These are phyloP conservation scores for Rhizomys pruinosus DNA, from an alignment of 2,113 vertebrate species.

Conservation along the genomic window DNA sequence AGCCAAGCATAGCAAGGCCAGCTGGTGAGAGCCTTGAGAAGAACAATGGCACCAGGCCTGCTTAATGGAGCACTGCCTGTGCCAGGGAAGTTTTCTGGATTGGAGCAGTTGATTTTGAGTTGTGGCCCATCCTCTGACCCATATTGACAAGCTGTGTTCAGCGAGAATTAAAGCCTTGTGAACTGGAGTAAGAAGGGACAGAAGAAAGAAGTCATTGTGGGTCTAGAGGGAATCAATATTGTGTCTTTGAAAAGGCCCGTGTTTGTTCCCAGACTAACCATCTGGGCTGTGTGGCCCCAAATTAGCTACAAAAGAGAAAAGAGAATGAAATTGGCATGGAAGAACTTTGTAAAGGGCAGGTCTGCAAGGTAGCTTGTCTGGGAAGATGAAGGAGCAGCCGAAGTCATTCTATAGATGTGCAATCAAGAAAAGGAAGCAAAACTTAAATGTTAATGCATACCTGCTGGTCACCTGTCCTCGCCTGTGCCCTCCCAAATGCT, in stretches of 20 bases:
- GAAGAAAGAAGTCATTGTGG: constrained; percentile 81
- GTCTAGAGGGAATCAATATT: constrained; percentile 82
- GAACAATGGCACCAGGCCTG: constrained; percentile 78
- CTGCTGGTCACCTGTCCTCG: not conserved
- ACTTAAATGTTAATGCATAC: not conserved
- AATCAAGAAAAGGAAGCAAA: not conserved
- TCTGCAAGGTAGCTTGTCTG: constrained; percentile 42
- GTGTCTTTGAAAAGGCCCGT: constrained; percentile 81
- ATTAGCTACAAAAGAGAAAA: constrained; percentile 76
- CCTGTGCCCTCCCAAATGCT: constrained; percentile 44
- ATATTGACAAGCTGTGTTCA: constrained; percentile 76
- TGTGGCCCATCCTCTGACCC: constrained; percentile 76
- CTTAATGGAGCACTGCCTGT: constrained; percentile 72
- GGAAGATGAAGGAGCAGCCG: constrained; percentile 28
- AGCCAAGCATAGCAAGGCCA: constrained; percentile 84
- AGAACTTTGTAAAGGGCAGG: constrained; percentile 58
- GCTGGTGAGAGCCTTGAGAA: constrained; percentile 79
- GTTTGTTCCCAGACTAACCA: constrained; percentile 85
- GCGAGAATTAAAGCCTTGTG: constrained; percentile 81
- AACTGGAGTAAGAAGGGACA: constrained; percentile 73
- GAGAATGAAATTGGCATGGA: constrained; percentile 69
- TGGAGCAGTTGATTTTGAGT: constrained; percentile 76
- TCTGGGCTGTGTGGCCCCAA: constrained; percentile 79
- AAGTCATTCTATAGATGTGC: not conserved
- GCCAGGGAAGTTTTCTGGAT: constrained; percentile 68